phyloP scores from a whole-genome alignment of 2,888 invertebrate species.

The Penaeus monodon region DNA sequence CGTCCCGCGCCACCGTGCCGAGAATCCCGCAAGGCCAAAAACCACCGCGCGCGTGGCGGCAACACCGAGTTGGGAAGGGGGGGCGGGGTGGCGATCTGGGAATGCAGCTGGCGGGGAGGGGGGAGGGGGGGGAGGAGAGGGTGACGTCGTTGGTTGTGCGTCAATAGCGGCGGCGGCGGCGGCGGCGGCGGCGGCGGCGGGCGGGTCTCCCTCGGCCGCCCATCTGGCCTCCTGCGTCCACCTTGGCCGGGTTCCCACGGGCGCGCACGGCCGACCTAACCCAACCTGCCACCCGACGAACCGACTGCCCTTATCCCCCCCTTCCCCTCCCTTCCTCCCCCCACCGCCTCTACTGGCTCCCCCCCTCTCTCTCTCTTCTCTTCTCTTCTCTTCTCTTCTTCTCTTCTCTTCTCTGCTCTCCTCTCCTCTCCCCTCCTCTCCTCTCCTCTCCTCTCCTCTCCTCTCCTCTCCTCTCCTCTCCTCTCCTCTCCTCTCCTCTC shows the following conservation, averaged over 20 bases:
- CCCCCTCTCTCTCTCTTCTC: neutral
- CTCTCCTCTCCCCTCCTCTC: no score
- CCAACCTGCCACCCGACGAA: slow-evolving; percentile 25
- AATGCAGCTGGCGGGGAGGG: slow-evolving; percentile 37
- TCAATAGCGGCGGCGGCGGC: slow-evolving; percentile 32
- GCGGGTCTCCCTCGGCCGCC: slow-evolving; percentile 15
- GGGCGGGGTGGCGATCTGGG: no score
- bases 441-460: neutral
- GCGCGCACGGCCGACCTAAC: slow-evolving; percentile 29
- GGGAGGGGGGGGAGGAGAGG: slow-evolving; percentile 18
- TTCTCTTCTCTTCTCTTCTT: neutral
- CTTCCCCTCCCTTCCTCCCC: neutral
- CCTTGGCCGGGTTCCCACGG: slow-evolving; percentile 51
- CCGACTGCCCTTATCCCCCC: slow-evolving; percentile 23
- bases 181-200: slow-evolving; percentile 29
- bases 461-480: neutral
- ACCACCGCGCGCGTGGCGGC: slow-evolving; percentile 7
- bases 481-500: no score
- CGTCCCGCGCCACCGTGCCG: neutral
- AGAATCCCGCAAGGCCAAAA: neutral
- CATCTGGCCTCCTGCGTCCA: slow-evolving; percentile 52
- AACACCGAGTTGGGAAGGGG: neutral
- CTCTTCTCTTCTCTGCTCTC: neutral
- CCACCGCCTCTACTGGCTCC: neutral
- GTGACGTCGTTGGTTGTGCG: slow-evolving; percentile 17